Evolutionary conservation across 1,140 invertebrate genomes (phyloP).

Genomic region (Rhopalosiphum padi): DNA sequence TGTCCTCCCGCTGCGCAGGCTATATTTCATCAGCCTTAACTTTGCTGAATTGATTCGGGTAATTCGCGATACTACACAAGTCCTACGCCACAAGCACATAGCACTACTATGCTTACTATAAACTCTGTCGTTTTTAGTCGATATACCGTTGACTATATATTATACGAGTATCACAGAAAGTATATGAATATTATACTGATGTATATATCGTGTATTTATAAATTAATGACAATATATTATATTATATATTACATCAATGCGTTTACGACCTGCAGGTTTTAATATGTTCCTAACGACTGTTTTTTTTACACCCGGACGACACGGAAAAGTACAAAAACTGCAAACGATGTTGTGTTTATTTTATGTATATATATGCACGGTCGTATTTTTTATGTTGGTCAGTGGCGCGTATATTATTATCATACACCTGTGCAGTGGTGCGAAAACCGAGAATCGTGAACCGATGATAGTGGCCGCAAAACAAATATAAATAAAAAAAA

Average conservation of each 20-base stretch:
- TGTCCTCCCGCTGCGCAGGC: too few relatives aligned
- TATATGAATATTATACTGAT: neutral
- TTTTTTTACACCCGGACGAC: neutral
- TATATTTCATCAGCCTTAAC: too few relatives aligned
- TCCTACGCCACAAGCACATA: too few relatives aligned
- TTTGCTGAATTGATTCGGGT: too few relatives aligned
- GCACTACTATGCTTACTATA: too few relatives aligned
- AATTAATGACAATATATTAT: neutral
- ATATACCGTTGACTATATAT: neutral
- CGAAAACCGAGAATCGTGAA: neutral
- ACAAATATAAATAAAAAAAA: neutral
- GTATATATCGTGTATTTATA: neutral
- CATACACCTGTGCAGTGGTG: neutral
- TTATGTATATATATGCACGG: neutral
- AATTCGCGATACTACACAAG: too few relatives aligned
- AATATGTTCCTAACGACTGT: neutral
- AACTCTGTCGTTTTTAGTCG: too few relatives aligned
- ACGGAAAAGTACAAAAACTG: neutral
- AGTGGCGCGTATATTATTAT: neutral
- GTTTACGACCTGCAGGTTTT: neutral
- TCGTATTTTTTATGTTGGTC: neutral
- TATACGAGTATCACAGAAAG: neutral
- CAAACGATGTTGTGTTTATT: neutral
- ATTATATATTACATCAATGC: neutral
- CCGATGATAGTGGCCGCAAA: neutral